Base-by-base conservation (phyloP, 1,140 invertebrate species). In the Hyles euphorbiae region DNA sequence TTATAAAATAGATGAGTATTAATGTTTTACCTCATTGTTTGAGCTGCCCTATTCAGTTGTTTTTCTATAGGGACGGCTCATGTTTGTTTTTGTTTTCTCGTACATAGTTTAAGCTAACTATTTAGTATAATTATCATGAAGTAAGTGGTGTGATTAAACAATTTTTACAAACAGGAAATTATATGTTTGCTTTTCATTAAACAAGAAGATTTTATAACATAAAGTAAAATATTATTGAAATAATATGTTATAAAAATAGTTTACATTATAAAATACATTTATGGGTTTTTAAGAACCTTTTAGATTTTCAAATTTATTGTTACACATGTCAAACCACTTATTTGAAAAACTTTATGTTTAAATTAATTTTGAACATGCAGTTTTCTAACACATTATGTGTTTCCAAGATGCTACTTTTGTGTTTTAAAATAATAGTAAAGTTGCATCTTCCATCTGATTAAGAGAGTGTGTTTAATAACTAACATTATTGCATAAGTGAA, bases 51-150 rank as follows among this genome's bases (percentile, higher is more conserved):
- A 53, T 63, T 22, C 57, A 33, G 49, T 57, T 55, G 34, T 49
- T 53, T 57, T 40, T 46, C n/a, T 61, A 68, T 55, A 58, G 62
- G 62, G 62, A 43, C 60, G 50, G 56, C 60, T 59, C 55, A 46
- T 58, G 64, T 62, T 70, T 70, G 61, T 70, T 70, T 62, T 61
- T 62, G 22, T 56, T 65, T 66, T 65, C 55, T 51, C 44, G 57
- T 63, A 59, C 58, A 36, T 65, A 70, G 55, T 61, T 43, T 70
- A 70, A 70, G 68, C 65, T 70, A 67, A 67, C 56, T 67, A 51
- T 46, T 63, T 70, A 67, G 60, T 53, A 56, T 52, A 52, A 52
- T 34, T 52, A 52, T 34, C 33, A 34, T 34, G 9, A 34, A 8
- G 36, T 40, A 40, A 40, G 5, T 40, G 36, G 36, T 8, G 8